phyloP scores from a whole-genome alignment of 2,888 invertebrate genomes.

The Aphrophora alni region DNA sequence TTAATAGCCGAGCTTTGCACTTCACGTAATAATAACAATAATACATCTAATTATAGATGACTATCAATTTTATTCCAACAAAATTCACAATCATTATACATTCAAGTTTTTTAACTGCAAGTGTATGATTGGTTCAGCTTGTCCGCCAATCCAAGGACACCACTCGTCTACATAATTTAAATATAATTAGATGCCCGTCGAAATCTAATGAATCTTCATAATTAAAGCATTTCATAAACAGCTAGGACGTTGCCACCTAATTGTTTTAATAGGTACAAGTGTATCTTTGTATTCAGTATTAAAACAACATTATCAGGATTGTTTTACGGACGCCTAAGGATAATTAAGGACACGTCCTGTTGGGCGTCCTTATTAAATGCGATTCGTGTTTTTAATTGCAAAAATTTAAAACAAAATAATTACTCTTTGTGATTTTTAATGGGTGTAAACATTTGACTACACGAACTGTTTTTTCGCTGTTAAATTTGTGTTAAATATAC shows the following conservation, averaged over 20 bases:
- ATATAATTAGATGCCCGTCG: neutral
- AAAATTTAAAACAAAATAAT: neutral
- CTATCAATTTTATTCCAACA: conserved; percentile 29
- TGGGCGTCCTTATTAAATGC: neutral
- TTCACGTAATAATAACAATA: conserved; percentile 36
- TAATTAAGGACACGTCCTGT: neutral
- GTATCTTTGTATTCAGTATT: neutral
- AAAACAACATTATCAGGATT: neutral
- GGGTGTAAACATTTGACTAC: neutral
- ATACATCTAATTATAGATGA: conserved; percentile 37
- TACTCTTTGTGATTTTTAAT: neutral
- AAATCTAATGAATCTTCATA: neutral
- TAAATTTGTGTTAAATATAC: neutral
- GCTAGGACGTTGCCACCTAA: neutral
- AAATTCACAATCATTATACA: neutral
- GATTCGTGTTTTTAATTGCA: neutral
- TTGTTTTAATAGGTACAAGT: neutral
- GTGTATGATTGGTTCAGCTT: neutral
- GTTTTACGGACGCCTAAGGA: neutral
- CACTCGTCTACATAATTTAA: neutral
- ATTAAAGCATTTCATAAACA: neutral
- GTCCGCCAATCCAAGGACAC: neutral
- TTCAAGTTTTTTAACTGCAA: neutral
- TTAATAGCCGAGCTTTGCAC: neutral
- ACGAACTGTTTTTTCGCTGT: neutral